A percentile compares a stretch with the other conserved stretches of the same genome.
These are phyloP conservation scores for Mongoloraphidia duomilia DNA, from an alignment of 2,888 invertebrate genomes.

Conservation along the genomic window DNA sequence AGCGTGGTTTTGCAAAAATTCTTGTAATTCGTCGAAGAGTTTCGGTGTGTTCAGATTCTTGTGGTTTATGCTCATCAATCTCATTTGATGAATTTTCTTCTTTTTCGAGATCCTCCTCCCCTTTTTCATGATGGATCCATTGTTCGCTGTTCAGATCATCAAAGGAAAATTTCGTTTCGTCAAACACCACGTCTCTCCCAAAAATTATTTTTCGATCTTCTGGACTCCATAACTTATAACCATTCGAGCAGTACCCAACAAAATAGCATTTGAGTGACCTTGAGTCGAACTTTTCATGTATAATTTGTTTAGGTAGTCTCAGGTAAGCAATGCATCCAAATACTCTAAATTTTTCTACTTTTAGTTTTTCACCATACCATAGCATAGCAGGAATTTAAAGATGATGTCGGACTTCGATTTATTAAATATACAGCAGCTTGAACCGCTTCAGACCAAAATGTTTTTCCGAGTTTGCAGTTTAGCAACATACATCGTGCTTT, in stretches of 20 bases:
- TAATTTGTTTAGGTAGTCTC: constrained; percentile 4
- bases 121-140: too few species aligned
- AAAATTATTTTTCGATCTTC: neutral
- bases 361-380: constrained; percentile 21
- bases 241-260: constrained; percentile 7
- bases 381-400: constrained; percentile 23
- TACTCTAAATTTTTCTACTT: constrained; percentile 18
- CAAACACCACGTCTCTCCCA: neutral
- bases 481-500: constrained; percentile 16
- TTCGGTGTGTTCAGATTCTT: too few species aligned
- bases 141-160: too few species aligned
- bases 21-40: too few species aligned
- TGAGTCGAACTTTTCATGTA: constrained; percentile 7
- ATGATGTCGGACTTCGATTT: constrained; percentile 21
- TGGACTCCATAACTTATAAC: constrained; percentile 6
- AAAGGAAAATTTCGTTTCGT: too few species aligned
- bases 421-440: constrained; percentile 22
- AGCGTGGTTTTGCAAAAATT: too few species aligned
- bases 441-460: constrained; percentile 20
- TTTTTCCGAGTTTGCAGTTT: constrained; percentile 11
- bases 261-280: neutral
- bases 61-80: too few species aligned
- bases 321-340: constrained; percentile 17
- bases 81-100: too few species aligned
- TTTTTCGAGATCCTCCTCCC: too few species aligned